Conservation (phyloP, 1,140 invertebrate genomes). For the Drosophila pruinosa region DNA sequence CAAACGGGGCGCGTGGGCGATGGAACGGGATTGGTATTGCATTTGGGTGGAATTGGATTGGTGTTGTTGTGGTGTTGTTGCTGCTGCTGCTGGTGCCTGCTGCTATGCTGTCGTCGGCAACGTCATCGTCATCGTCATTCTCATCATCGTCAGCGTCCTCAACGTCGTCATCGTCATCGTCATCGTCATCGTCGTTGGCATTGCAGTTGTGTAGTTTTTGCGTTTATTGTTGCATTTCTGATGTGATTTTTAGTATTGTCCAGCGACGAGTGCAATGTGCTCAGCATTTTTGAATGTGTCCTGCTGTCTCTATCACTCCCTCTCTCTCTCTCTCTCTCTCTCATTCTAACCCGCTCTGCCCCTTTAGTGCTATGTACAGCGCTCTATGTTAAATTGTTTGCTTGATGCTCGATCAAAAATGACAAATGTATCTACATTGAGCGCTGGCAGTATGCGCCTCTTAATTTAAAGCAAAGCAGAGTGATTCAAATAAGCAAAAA, state of each 20-base stretch:
- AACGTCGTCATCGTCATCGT: slow-evolving; percentile 51
- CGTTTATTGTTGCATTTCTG: slow-evolving; percentile 81
- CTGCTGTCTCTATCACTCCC: slow-evolving; percentile 21
- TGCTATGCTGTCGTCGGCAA: slow-evolving; percentile 54
- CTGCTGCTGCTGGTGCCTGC: slow-evolving; percentile 13
- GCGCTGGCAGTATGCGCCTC: slow-evolving; percentile 16
- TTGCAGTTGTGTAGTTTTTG: slow-evolving; percentile 69
- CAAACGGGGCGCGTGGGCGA: slow-evolving; percentile 20
- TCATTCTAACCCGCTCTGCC: neutral
- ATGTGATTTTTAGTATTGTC: slow-evolving; percentile 82
- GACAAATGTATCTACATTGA: slow-evolving; percentile 76
- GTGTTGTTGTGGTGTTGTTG: slow-evolving; percentile 28
- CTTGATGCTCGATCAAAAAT: slow-evolving; percentile 82
- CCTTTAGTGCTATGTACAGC: slow-evolving; percentile 14
- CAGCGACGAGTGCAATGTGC: slow-evolving; percentile 77
- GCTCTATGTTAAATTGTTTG: slow-evolving; percentile 76
- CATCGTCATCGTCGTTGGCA: slow-evolving; percentile 37
- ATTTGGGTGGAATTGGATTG: slow-evolving; percentile 30
- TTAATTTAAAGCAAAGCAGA: neutral
- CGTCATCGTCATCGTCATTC: slow-evolving; percentile 51
- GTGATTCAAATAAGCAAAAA: neutral
- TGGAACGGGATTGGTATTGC: slow-evolving; percentile 22
- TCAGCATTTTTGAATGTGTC: slow-evolving; percentile 75
- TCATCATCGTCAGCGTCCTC: slow-evolving; percentile 35
- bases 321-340: neutral